Evolutionary conservation across 2,888 invertebrate genomes (phyloP), one percentile per base, ranked within the genome.

Genomic region (Pyrocoelia pectoralis): DNA sequence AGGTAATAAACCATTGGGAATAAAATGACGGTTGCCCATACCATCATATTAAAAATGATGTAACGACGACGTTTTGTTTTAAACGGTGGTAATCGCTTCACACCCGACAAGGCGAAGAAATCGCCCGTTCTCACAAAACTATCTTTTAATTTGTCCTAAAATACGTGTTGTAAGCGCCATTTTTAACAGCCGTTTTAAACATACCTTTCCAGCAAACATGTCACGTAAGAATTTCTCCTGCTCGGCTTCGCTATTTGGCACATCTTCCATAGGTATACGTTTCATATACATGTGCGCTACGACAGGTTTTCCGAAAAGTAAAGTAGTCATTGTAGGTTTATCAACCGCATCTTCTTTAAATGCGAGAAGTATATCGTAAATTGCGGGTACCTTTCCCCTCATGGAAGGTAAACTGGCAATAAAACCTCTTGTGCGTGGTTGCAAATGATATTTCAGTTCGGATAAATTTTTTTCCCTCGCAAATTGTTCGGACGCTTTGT

Each of bases 381-480:
- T 87, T 18, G 91, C 93, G 2, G 90, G 89, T 69, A 93, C 89
- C 80, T 91, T 92, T 52, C 88, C 92, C 76, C 90, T 88, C 79
- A 97, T 87, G 70, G 91, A 88, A 56, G 91, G 89, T 72, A 96
- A 83, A 78, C 95, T 95, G 55, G 94, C 90, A 0, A 90, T 90
- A 78, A 98, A 98, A 1, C 98, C 98, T 81, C 92, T 92, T n/a
- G 97, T 94, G 65, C 97, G 87, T n/a, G 98, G 97, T 18, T 94
- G 89, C 51, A 98, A 85, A 78, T 97, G 96, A 78, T 97, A 90
- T 76, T 95, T 94, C 19, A 97, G 84, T 68, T 88, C 84, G 0
- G 94, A 91, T 72, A 97, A 86, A 69, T 94, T 94, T 75, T 93
- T 93, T 73, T 94, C 90, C 74, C 86, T 85, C 0, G 97, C 95